phyloP scores from a whole-genome alignment of 2,113 vertebrate genomes.

The Anoplopoma fimbria region DNA sequence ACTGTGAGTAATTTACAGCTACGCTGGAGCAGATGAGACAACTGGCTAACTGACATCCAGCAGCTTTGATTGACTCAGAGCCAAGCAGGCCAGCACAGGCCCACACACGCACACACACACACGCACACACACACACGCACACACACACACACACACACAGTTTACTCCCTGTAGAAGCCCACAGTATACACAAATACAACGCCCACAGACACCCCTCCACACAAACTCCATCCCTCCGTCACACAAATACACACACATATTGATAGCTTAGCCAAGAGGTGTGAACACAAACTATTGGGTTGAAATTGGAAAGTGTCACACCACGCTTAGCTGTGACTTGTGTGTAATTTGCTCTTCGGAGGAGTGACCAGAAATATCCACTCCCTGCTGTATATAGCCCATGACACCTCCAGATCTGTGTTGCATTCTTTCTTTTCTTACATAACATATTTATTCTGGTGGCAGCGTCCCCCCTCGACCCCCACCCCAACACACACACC shows the following conservation, averaged over 20 bases:
- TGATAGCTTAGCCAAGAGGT: conserved; percentile 73
- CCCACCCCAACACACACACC: not conserved
- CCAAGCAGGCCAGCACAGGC: conserved; percentile 64
- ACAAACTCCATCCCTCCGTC: conserved; percentile 15
- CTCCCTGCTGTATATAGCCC: conserved; percentile 67
- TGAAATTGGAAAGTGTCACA: conserved; percentile 82
- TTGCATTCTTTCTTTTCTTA: conserved; percentile 44
- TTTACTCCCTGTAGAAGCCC: conserved; percentile 10
- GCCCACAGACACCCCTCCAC: conserved; percentile 16
- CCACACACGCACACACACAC: conserved; percentile 1
- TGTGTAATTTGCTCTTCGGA: conserved; percentile 73
- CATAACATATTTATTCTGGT: conserved; percentile 43
- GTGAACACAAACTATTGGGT: conserved; percentile 78
- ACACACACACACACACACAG: conserved; percentile 4
- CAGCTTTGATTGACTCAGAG: conserved; percentile 51
- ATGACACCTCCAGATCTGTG: conserved; percentile 53
- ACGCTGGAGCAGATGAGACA: conserved; percentile 78
- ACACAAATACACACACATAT: conserved; percentile 53
- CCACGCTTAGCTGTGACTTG: conserved; percentile 76
- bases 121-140: conserved; percentile 26
- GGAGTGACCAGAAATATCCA: conserved; percentile 73
- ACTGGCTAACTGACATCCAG: conserved; percentile 54
- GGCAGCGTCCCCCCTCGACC: conserved; percentile 22
- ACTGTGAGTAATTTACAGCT: conserved; percentile 82
- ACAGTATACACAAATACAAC: conserved; percentile 36